phyloP scores from a whole-genome alignment of 2,113 vertebrate genomes.

The Halichoerus grypus region DNA sequence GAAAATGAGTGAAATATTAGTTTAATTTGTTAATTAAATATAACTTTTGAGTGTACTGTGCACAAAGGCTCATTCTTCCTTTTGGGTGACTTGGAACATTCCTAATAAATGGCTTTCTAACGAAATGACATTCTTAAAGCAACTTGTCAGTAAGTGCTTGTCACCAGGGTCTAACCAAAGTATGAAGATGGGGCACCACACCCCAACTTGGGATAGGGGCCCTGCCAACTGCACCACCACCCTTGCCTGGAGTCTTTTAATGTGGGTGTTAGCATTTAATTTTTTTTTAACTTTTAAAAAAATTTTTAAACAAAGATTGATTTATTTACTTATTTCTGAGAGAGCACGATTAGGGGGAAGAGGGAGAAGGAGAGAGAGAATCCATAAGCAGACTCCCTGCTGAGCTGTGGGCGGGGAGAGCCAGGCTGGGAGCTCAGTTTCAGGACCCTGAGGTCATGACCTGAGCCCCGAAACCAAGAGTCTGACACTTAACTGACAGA shows the following conservation, averaged over 20 bases:
- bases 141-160: neutral
- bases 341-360: neutral
- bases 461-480: neutral
- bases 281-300: neutral
- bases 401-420: neutral
- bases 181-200: neutral
- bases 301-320: neutral
- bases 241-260: conserved; percentile 83
- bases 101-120: neutral
- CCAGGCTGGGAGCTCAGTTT: neutral
- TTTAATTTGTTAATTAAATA: conserved; percentile 14
- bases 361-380: neutral
- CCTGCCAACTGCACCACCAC: neutral
- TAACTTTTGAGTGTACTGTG: neutral
- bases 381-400: neutral
- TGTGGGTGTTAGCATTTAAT: conserved; percentile 85
- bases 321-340: neutral
- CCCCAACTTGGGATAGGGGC: conserved; percentile 56
- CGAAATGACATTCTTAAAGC: neutral
- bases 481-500: neutral
- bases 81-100: neutral
- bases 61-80: neutral
- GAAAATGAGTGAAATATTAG: conserved; percentile 10
- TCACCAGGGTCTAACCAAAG: neutral
- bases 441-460: neutral